phyloP scores from a whole-genome alignment of 2,888 invertebrate species.

The Stenichneumon culpator region DNA sequence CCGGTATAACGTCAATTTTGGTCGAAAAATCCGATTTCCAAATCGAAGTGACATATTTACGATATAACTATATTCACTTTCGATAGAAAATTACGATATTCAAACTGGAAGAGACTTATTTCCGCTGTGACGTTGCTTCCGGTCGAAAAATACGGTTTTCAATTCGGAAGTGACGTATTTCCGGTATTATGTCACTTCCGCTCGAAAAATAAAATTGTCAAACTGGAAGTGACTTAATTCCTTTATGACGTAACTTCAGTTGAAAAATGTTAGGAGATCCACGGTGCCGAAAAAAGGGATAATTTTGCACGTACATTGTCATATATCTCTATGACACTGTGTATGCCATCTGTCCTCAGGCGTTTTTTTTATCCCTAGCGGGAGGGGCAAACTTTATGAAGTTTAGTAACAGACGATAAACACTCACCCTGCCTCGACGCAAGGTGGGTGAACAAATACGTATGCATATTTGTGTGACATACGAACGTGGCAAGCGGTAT shows the following conservation, averaged over 20 bases:
- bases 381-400: constrained; percentile 48
- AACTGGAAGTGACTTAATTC: no score
- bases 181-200: no score
- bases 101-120: no score
- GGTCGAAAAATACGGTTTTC: no score
- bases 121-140: no score
- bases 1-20: no score
- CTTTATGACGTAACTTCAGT: not conserved
- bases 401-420: constrained; percentile 57
- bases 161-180: no score
- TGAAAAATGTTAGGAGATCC: not conserved
- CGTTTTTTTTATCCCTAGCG: constrained; percentile 35
- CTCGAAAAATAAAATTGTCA: no score
- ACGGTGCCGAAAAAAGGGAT: constrained; percentile 11
- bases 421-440: constrained; percentile 38
- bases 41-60: no score
- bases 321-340: constrained; percentile 29
- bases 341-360: constrained; percentile 13
- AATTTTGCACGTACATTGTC: constrained; percentile 20
- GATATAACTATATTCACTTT: no score
- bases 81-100: no score
- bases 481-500: constrained; percentile 8
- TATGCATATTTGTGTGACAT: constrained; percentile 7
- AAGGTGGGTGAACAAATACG: constrained; percentile 28
- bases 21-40: no score